Evolutionary conservation across 1,140 invertebrate species (phyloP).

Genomic region (Yoshiicerus persimilis): DNA sequence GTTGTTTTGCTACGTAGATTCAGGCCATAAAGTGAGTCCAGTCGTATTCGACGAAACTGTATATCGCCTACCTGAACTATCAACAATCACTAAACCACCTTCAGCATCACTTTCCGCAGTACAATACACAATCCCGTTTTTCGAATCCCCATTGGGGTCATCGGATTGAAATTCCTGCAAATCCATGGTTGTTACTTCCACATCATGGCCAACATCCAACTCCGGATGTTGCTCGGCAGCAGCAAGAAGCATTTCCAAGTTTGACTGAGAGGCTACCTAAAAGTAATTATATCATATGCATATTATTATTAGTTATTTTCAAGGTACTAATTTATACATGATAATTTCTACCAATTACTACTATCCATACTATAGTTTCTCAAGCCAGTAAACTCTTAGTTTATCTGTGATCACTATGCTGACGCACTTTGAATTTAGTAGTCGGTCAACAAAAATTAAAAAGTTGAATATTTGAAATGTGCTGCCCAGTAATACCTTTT

Average conservation of each 20-base stretch:
- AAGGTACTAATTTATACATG: no score
- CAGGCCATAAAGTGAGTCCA: neutral
- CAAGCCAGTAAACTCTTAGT: no score
- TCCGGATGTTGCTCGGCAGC: constrained; percentile 15
- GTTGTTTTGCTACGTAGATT: neutral
- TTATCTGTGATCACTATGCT: no score
- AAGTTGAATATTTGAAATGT: no score
- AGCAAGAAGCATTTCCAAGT: constrained; percentile 12
- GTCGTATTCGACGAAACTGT: neutral
- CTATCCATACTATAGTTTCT: no score
- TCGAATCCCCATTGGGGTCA: neutral
- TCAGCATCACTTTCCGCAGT: neutral
- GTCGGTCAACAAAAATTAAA: no score
- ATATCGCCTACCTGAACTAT: neutral
- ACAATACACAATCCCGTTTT: neutral
- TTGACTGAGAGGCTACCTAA: neutral
- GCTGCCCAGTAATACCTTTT: no score
- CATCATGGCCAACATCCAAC: neutral
- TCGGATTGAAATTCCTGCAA: neutral
- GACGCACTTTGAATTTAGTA: no score
- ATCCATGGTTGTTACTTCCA: neutral
- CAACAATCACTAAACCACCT: neutral
- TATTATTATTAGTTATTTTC: no score
- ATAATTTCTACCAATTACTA: no score
- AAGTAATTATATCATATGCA: neutral